These are phyloP conservation scores for Borostomias antarcticus DNA, from an alignment of 2,797 vertebrate genomes.

Conservation along the genomic window DNA sequence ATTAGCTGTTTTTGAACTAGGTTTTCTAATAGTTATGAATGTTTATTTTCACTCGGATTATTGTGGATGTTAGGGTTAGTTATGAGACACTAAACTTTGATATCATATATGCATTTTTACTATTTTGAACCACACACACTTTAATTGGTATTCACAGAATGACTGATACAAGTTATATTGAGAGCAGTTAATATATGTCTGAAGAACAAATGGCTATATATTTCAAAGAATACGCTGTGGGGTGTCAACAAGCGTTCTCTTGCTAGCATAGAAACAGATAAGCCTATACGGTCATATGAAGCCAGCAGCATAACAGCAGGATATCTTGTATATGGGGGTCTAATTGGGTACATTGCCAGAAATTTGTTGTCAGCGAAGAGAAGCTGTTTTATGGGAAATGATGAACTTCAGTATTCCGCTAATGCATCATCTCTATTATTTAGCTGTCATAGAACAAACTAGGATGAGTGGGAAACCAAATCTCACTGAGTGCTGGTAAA, in stretches of 20 bases:
- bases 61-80: no score
- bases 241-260: slow-evolving; percentile 58
- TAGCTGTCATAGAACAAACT: slow-evolving; percentile 32
- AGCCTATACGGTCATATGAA: slow-evolving; percentile 5
- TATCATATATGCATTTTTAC: no score
- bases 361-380: slow-evolving; percentile 36
- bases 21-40: no score
- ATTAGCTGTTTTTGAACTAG: no score
- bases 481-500: slow-evolving; percentile 51
- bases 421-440: slow-evolving; percentile 52
- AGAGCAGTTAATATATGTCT: neutral
- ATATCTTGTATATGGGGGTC: slow-evolving; percentile 36
- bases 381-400: slow-evolving; percentile 51
- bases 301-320: slow-evolving; percentile 38
- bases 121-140: no score
- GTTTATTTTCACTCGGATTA: no score
- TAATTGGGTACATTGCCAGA: slow-evolving; percentile 79
- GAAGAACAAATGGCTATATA: slow-evolving; percentile 15
- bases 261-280: slow-evolving; percentile 40
- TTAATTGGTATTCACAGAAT: neutral
- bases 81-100: no score
- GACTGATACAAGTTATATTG: neutral
- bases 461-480: slow-evolving; percentile 42
- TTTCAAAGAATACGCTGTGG: slow-evolving; percentile 56
- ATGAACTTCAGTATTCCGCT: slow-evolving; percentile 45